Conservation (phyloP, 2,113 vertebrate species). For the Megaleporinus macrocephalus region DNA sequence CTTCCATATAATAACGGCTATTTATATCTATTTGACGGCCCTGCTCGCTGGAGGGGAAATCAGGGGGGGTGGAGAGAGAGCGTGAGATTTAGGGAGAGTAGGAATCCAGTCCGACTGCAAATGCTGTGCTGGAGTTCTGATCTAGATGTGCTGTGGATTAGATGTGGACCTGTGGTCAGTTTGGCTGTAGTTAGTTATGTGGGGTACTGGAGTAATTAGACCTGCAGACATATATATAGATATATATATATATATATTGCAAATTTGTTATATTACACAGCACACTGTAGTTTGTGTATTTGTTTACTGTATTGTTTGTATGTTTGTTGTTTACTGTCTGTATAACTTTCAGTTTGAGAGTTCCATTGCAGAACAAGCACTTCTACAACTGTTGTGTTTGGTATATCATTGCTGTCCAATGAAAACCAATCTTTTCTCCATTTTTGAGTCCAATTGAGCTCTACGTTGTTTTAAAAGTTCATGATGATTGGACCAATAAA, state of each 20-base stretch:
- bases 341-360: too few species aligned
- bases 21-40: slow-evolving; percentile 71
- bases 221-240: too few species aligned
- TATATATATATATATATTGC: neutral
- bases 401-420: too few species aligned
- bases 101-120: slow-evolving; percentile 57
- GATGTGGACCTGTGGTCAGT: neutral
- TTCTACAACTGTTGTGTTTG: too few species aligned
- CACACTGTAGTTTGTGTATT: too few species aligned
- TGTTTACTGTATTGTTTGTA: too few species aligned
- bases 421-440: too few species aligned
- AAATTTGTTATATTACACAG: too few species aligned
- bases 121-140: slow-evolving; percentile 24
- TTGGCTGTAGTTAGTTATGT: neutral
- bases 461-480: too few species aligned
- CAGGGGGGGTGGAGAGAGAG: neutral
- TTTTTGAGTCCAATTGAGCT: too few species aligned
- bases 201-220: neutral
- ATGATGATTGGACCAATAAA: too few species aligned
- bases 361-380: too few species aligned
- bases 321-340: neutral
- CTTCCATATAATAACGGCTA: slow-evolving; percentile 71
- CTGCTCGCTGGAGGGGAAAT: slow-evolving; percentile 59
- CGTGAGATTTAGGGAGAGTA: slow-evolving; percentile 37
- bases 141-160: slow-evolving; percentile 39